phyloP scores from a whole-genome alignment of 2,797 vertebrate species.

The Poecilia velifera region DNA sequence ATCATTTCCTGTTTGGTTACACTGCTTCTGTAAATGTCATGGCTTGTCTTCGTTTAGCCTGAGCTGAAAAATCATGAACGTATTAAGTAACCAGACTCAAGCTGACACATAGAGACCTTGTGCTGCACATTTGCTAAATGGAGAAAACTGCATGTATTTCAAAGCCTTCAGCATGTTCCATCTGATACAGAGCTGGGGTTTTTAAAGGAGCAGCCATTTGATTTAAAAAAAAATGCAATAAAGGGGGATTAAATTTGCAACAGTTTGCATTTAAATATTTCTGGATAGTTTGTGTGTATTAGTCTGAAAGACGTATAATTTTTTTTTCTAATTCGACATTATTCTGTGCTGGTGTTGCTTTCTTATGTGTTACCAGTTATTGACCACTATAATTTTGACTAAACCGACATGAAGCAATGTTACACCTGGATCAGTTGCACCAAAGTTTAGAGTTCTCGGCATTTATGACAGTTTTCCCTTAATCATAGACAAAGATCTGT shows the following conservation, averaged over 20 bases:
- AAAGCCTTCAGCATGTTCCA: neutral
- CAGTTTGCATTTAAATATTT: neutral
- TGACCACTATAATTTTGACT: neutral
- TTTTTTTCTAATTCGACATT: neutral
- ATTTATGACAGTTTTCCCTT: neutral
- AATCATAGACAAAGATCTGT: neutral
- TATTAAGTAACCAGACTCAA: neutral
- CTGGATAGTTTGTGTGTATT: neutral
- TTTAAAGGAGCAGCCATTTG: neutral
- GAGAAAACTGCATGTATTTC: neutral
- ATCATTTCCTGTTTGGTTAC: neutral
- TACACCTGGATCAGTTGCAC: neutral
- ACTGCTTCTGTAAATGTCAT: neutral
- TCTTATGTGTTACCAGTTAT: neutral
- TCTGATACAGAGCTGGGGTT: neutral
- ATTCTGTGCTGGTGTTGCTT: neutral
- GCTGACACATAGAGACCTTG: neutral
- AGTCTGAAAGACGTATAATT: neutral
- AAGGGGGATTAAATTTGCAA: neutral
- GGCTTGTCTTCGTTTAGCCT: neutral
- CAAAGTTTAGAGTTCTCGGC: constrained; percentile 6
- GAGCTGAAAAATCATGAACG: neutral
- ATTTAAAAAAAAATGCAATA: neutral
- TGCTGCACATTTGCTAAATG: neutral
- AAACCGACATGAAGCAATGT: neutral